Percentiles rank a stretch among this genome's conserved stretches.
phyloP scores from a whole-genome alignment of 2,113 vertebrate species.

The Gorsachius goisagi region DNA sequence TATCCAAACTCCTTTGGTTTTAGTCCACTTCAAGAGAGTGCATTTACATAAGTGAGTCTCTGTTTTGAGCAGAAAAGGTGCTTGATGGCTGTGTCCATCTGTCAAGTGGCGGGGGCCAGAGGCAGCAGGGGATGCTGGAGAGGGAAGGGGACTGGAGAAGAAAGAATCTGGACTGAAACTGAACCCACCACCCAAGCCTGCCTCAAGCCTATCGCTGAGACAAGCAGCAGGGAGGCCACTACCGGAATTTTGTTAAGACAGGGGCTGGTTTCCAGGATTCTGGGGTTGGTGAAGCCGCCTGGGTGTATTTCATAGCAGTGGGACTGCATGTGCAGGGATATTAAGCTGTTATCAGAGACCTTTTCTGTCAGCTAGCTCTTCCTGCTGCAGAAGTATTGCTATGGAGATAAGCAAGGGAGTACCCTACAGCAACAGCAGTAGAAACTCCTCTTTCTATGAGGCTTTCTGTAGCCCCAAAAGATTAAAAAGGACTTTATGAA shows the following conservation, averaged over 20 bases:
- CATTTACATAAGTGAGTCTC: background rate
- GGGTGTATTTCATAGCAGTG: background rate
- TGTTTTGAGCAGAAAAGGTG: background rate
- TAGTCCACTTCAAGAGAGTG: background rate
- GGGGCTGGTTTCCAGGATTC: background rate
- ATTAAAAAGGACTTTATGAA: background rate
- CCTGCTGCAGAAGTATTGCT: background rate
- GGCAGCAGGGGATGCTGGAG: background rate
- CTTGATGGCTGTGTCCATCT: background rate
- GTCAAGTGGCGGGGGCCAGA: background rate
- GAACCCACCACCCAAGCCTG: background rate
- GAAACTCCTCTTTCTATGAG: background rate
- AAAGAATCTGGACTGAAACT: background rate
- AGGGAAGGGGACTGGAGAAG: background rate
- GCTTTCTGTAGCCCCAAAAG: background rate
- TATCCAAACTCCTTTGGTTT: background rate
- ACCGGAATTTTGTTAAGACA: rapidly evolving
- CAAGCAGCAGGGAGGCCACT: background rate
- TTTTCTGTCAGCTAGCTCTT: background rate
- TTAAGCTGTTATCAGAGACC: background rate
- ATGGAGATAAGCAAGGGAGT: background rate
- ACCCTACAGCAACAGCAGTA: background rate
- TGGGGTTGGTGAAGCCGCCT: background rate
- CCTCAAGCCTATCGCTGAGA: background rate
- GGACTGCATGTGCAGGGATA: background rate